phyloP scores from a whole-genome alignment of 1,140 invertebrate species.

The Drosophila repleta region DNA sequence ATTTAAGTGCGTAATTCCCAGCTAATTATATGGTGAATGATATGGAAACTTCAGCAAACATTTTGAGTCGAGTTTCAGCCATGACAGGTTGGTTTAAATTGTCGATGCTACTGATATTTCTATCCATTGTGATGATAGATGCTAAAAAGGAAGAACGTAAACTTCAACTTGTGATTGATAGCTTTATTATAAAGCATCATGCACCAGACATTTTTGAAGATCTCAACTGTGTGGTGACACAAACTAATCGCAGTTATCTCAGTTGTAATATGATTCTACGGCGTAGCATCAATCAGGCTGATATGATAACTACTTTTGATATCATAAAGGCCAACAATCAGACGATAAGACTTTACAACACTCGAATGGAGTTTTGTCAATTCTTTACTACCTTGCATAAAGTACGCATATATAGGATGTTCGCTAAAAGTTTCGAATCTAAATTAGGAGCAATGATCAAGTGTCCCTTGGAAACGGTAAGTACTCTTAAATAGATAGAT shows the following conservation, averaged over 20 bases:
- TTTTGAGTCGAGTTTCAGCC: not conserved
- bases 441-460: not conserved
- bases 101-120: not conserved
- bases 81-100: slow-evolving; percentile 5
- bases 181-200: not conserved
- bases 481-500: not conserved
- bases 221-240: not conserved
- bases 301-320: not conserved
- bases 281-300: not conserved
- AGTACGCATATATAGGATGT: not conserved
- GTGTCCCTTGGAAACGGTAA: slow-evolving; percentile 17
- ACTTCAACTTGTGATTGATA: not conserved
- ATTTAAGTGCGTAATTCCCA: not conserved
- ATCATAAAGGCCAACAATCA: not conserved
- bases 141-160: not conserved
- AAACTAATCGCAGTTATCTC: not conserved
- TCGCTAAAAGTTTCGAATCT: not conserved
- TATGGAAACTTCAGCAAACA: not conserved
- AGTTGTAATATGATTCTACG: slow-evolving; percentile 1
- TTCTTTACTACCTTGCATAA: not conserved
- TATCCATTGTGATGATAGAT: not conserved
- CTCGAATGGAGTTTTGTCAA: slow-evolving; percentile 7
- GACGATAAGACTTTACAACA: not conserved
- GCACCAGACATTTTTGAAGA: not conserved
- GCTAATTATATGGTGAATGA: not conserved